Base-by-base conservation (phyloP, 2,797 vertebrate species). In the Enteromius paludinosus region DNA sequence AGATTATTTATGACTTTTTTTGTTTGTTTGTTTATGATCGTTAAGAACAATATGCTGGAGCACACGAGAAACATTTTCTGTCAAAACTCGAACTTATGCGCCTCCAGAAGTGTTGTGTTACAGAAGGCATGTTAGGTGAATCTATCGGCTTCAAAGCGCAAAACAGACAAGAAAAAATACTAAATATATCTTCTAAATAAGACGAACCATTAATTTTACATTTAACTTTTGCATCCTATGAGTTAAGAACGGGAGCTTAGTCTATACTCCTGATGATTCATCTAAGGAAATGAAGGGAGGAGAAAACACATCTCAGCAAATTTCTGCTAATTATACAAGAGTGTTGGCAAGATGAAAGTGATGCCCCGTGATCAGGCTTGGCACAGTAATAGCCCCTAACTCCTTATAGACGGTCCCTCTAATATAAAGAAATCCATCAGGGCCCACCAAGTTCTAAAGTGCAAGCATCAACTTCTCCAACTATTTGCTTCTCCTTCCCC, bases 321-420 rank as follows among this genome's bases (percentile, higher is more conserved):
- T 90, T 89, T 90, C 64, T 81, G 61, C 88, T 91, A 87, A 90
- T 92, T 91, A 91, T 86, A 83, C 76, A 78, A 75, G 52, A 84
- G 74, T 77, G 83, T 81, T 81, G 54, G 81, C 75, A 86, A 84
- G 88, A 90, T 92, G 87, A 92, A 92, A 90, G 90, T 84, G 86
- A 90, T 89, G 87, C 88, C 85, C 84, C 82, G 62, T 90, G 86
- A 91, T 91, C 86, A 89, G 85, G 78, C 85, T 52, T 87, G 87
- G 88, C 25, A 82, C 87, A 86, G 71, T 77, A 86, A 83, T 81
- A 87, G 89, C 86, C 78, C 83, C 82, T 38, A 83, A 74, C 80
- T 75, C 70, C 70, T 74, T 18, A 54, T 38, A 83, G 64, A 83
- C 62, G 65, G 81, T 49, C 83, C 80, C 77, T 86, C 70, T 78